Conservation (phyloP, 2,888 invertebrate species). For the Ommatoiulus sabulosus region DNA sequence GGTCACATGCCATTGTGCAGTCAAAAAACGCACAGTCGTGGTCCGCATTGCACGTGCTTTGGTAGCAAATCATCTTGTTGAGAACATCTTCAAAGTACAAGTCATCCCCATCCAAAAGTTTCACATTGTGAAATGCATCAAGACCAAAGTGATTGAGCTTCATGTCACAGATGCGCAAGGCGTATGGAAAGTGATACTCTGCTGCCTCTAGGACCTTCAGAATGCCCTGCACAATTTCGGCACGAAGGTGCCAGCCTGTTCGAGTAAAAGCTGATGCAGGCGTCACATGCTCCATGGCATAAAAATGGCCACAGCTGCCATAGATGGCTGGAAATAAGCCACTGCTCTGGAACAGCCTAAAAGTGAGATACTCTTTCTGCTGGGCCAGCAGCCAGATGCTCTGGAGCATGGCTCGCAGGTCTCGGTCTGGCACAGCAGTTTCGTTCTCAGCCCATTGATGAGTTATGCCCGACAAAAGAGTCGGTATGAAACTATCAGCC, state of each 20-base stretch:
- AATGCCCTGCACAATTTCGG: constrained; percentile 69
- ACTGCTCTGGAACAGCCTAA: constrained; percentile 73
- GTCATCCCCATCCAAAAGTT: constrained; percentile 76
- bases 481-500: background rate
- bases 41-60: constrained; percentile 71
- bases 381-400: constrained; percentile 76
- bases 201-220: constrained; percentile 74
- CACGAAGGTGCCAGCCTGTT: constrained; percentile 63
- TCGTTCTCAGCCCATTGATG: background rate
- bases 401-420: constrained; percentile 69
- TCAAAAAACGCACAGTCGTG: constrained; percentile 78
- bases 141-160: constrained; percentile 77
- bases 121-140: constrained; percentile 65
- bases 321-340: constrained; percentile 76
- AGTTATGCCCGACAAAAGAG: background rate
- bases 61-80: constrained; percentile 69
- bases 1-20: constrained; percentile 74
- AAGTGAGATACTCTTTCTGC: constrained; percentile 77
- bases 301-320: constrained; percentile 77
- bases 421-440: background rate
- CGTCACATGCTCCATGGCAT: constrained; percentile 75
- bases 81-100: constrained; percentile 73
- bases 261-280: constrained; percentile 68
- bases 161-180: constrained; percentile 77
- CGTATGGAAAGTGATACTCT: constrained; percentile 73